phyloP scores from a whole-genome alignment of 2,888 invertebrate genomes.

The Microchrysa polita region DNA sequence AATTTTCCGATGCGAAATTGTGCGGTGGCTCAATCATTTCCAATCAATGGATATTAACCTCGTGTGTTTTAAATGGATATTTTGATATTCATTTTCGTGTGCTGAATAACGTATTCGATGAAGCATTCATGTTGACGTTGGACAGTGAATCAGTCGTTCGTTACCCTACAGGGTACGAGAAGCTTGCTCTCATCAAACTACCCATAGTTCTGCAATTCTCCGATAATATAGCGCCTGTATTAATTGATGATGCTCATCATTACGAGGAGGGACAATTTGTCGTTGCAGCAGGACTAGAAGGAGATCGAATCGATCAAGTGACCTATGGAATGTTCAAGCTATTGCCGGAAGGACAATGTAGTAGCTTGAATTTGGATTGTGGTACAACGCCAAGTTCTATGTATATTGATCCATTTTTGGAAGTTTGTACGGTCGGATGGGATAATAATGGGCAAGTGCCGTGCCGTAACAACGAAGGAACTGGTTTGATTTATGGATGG shows the following conservation, averaged over 20 bases:
- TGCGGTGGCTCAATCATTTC: neutral
- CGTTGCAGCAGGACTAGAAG: constrained; percentile 41
- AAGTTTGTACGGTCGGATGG: constrained; percentile 45
- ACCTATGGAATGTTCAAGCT: constrained; percentile 39
- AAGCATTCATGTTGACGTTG: constrained; percentile 16
- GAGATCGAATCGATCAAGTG: neutral
- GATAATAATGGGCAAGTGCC: constrained; percentile 34
- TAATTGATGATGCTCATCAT: too few species aligned
- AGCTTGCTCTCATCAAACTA: constrained; percentile 45
- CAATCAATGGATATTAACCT: neutral
- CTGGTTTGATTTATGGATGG: constrained; percentile 33
- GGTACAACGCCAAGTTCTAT: constrained; percentile 60
- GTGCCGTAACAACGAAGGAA: constrained; percentile 43
- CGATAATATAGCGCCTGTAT: neutral
- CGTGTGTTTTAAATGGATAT: neutral
- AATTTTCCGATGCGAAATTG: too few species aligned
- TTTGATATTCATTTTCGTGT: neutral
- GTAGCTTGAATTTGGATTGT: neutral
- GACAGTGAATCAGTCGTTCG: constrained; percentile 13
- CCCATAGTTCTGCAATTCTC: constrained; percentile 18
- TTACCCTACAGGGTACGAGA: constrained; percentile 46
- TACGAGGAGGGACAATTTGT: constrained; percentile 1
- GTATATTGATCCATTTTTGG: constrained; percentile 56
- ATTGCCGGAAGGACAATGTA: constrained; percentile 12
- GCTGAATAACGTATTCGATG: neutral